phyloP scores from a whole-genome alignment of 2,797 vertebrate species.

The Gobio occitaniae region DNA sequence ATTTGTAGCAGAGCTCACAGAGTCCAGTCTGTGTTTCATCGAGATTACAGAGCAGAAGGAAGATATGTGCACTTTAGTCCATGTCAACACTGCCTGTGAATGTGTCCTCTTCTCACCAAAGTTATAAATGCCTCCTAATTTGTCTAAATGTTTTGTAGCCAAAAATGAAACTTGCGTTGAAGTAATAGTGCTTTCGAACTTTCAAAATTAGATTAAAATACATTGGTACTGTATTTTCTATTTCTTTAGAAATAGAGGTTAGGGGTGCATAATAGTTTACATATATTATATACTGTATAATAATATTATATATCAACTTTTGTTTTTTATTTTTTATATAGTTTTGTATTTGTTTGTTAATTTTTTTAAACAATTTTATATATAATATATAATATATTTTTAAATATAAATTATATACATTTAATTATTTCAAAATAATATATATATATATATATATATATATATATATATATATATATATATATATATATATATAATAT shows the following conservation, averaged over 20 bases:
- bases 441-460: too few relatives aligned
- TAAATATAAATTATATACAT: too few relatives aligned
- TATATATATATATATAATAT: too few relatives aligned
- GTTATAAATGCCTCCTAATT: conserved; percentile 47
- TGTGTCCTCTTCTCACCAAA: conserved; percentile 47
- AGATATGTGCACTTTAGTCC: conserved; percentile 23
- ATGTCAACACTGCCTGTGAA: conserved; percentile 7
- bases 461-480: too few relatives aligned
- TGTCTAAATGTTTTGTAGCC: not conserved
- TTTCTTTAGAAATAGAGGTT: too few relatives aligned
- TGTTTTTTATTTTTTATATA: too few relatives aligned
- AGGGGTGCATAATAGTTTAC: too few relatives aligned
- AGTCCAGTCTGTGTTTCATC: conserved; percentile 18
- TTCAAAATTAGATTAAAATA: not conserved
- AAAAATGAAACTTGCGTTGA: not conserved
- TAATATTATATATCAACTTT: not conserved
- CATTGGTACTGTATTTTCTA: not conserved
- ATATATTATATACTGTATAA: not conserved
- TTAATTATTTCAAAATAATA: too few relatives aligned
- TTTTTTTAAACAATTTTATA: too few relatives aligned
- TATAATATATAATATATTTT: too few relatives aligned
- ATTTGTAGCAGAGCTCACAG: conserved; percentile 25
- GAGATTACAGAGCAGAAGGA: conserved; percentile 42
- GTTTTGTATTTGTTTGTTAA: too few relatives aligned
- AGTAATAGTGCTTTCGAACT: not conserved